These are phyloP conservation scores for Sarcophaga rosellei DNA, from an alignment of 2,888 invertebrate genomes.

Conservation along the genomic window DNA sequence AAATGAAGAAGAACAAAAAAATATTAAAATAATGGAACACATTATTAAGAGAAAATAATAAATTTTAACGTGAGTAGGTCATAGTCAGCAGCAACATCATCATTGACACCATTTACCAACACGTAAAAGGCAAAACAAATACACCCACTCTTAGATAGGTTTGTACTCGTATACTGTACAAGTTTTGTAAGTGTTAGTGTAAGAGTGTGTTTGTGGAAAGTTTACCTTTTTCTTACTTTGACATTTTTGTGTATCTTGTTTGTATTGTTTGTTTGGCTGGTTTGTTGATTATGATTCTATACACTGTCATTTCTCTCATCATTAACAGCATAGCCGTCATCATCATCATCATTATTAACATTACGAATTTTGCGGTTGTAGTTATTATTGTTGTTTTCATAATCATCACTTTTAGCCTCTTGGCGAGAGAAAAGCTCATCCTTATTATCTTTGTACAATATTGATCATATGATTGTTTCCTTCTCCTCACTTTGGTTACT, in stretches of 20 bases:
- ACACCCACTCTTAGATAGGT: neutral
- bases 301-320: neutral
- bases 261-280: neutral
- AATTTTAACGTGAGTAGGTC: conserved; percentile 30
- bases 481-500: neutral
- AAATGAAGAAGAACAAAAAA: neutral
- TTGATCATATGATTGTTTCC: conserved; percentile 54
- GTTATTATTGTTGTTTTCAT: conserved; percentile 1
- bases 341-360: neutral
- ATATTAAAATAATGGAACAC: neutral
- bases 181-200: no score
- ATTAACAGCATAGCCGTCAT: neutral
- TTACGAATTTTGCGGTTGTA: neutral
- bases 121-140: neutral
- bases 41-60: neutral
- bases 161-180: no score
- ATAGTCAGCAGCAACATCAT: conserved; percentile 29
- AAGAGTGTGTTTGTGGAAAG: no score
- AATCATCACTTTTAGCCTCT: neutral
- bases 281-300: neutral
- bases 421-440: neutral
- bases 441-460: conserved; percentile 19
- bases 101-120: conserved; percentile 29
- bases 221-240: neutral
- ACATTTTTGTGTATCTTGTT: conserved; percentile 10